phyloP scores from a whole-genome alignment of 1,140 invertebrate genomes.

The Caenorhabditis inopinata region DNA sequence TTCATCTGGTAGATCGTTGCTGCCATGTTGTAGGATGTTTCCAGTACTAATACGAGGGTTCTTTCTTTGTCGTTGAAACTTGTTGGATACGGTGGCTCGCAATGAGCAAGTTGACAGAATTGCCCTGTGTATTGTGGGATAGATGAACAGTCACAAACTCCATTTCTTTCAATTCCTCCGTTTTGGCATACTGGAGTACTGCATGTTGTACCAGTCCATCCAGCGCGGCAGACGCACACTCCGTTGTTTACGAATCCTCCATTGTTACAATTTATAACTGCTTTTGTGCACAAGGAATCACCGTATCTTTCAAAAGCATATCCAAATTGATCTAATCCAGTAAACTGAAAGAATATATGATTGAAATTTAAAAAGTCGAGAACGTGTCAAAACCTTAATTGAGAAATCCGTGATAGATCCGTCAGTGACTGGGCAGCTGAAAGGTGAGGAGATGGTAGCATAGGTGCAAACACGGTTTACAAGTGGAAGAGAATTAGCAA shows the following conservation, averaged over 20 bases:
- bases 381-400: not conserved
- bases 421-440: constrained; percentile 41
- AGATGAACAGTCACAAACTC: constrained; percentile 35
- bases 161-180: constrained; percentile 34
- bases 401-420: constrained; percentile 17
- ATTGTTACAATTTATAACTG: constrained; percentile 42
- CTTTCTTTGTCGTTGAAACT: constrained; percentile 42
- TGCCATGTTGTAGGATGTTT: constrained; percentile 48
- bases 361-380: not conserved
- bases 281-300: constrained; percentile 37
- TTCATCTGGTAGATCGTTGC: constrained; percentile 35
- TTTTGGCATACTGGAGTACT: constrained; percentile 45
- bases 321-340: constrained; percentile 53
- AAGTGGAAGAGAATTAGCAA: constrained; percentile 23
- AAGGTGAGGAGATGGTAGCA: constrained; percentile 48
- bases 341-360: constrained; percentile 30
- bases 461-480: constrained; percentile 44
- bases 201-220: constrained; percentile 45
- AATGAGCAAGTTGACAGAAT: constrained; percentile 44
- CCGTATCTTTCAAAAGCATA: constrained; percentile 51
- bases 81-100: constrained; percentile 40
- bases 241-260: constrained; percentile 46
- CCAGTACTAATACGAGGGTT: constrained; percentile 49
- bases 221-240: constrained; percentile 43
- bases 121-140: constrained; percentile 35